Evolutionary conservation across 2,113 vertebrate genomes (phyloP).

Genomic region (Solea senegalensis): DNA sequence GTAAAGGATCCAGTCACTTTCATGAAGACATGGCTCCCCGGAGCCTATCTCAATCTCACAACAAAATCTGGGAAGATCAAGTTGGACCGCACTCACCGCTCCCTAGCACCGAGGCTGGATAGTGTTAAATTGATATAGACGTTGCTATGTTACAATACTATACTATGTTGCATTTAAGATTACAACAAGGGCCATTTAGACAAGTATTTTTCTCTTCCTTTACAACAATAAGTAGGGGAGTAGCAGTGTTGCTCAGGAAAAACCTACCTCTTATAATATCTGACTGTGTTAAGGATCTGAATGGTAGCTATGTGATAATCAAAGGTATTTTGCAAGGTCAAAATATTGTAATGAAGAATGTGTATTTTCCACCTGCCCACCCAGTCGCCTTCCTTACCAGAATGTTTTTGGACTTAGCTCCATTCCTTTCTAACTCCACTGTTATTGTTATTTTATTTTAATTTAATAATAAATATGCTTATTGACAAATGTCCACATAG

Average conservation of each 20-base stretch:
- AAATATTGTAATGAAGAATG: slow-evolving; percentile 7
- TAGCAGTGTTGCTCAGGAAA: background rate
- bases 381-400: background rate
- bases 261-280: too few species aligned
- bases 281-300: background rate
- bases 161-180: background rate
- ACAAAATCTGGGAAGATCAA: slow-evolving; percentile 3
- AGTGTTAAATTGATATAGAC: background rate
- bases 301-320: slow-evolving; percentile 6
- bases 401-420: background rate
- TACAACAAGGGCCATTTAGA: background rate
- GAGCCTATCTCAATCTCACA: background rate
- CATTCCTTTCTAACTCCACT: background rate
- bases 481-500: slow-evolving; percentile 2
- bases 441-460: slow-evolving; percentile 7
- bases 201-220: slow-evolving; percentile 17
- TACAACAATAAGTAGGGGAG: slow-evolving; percentile 12
- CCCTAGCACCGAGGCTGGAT: background rate
- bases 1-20: too few species aligned
- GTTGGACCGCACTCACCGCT: slow-evolving; percentile 2
- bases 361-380: slow-evolving; percentile 1
- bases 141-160: background rate
- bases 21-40: too few species aligned
- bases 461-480: background rate
- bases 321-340: slow-evolving; percentile 2